Base-by-base conservation (phyloP, 2,797 vertebrate species). In the Lepidocolaptes lacrymiger region DNA sequence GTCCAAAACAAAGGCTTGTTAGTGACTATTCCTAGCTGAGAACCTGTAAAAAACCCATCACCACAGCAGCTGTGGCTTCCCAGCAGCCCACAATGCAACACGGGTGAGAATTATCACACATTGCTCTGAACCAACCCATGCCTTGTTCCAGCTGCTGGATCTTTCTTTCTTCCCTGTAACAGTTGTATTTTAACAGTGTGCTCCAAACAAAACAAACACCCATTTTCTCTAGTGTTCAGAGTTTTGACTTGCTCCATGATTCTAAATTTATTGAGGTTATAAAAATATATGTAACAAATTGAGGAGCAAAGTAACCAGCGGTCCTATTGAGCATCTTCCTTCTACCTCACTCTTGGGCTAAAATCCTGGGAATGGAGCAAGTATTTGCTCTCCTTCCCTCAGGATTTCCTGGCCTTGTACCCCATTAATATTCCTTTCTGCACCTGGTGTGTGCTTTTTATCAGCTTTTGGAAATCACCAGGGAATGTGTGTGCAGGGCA, bases 101-200 rank as follows among this genome's bases (percentile, higher is more conserved):
- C 0, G 7, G n/a, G 22, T 21, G 76, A 34, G 28, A 41, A 30
- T 11, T 81, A 30, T 36, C 27, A 5, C 0, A 0, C 18, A 16
- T 34, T 62, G 74, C 18, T 46, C 66, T 0, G 0, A 36, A 26
- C 75, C 12, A 63, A 20, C 19, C 44, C 1, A 0, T 3, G 6
- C 58, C 64, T 54, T 37, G 21, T 39, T 55, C 66, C 74, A 75
- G 24, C 58, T 67, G 28, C 36, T 72, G 76, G 23, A 41, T 63
- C 54, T 72, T 28, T 8, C 77, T 51, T 67, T 8, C 22, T 72
- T 30, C 56, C 30, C 32, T 26, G 0, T 10, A 9, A 17, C 5
- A 37, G 16, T 2, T 64, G 16, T 18, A 10, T 71, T 51, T 32
- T 28, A 68, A 32, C 17, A n/a, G 27, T 6, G 8, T 49, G 13